Evolutionary conservation across 1,140 invertebrate species (phyloP).

Genomic region (Aporrectodea caliginosa): DNA sequence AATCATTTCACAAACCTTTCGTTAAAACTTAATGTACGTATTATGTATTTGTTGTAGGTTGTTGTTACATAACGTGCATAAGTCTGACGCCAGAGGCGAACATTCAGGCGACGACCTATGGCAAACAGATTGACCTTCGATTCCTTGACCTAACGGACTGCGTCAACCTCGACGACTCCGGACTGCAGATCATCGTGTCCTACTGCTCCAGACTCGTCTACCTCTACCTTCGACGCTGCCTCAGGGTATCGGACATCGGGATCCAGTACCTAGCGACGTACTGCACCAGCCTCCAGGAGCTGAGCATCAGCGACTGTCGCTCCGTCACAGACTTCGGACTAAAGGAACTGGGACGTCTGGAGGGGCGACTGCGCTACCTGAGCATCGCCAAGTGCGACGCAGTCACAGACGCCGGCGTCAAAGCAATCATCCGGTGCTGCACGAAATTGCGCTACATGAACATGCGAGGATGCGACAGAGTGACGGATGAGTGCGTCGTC

Average conservation of each 20-base stretch:
- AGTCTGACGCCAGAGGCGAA: constrained; percentile 63
- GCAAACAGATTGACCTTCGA: constrained; percentile 53
- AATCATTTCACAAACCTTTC: too few relatives aligned
- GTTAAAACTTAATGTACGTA: constrained; percentile 3
- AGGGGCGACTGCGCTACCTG: constrained; percentile 74
- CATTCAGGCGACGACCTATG: constrained; percentile 58
- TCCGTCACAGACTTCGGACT: constrained; percentile 86
- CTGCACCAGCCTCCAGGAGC: constrained; percentile 73
- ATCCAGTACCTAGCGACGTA: constrained; percentile 72
- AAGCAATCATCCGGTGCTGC: constrained; percentile 81
- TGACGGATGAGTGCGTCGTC: constrained; percentile 82
- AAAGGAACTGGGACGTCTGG: constrained; percentile 81
- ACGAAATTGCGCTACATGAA: constrained; percentile 86
- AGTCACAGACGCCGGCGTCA: constrained; percentile 85
- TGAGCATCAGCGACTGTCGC: constrained; percentile 84
- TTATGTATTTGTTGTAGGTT: constrained; percentile 58
- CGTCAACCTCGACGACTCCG: constrained; percentile 72
- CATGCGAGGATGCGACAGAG: constrained; percentile 81
- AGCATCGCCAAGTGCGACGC: constrained; percentile 85
- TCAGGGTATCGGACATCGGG: constrained; percentile 53
- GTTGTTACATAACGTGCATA: constrained; percentile 67
- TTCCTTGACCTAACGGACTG: constrained; percentile 74
- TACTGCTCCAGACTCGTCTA: constrained; percentile 81
- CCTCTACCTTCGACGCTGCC: constrained; percentile 81
- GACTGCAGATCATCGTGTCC: constrained; percentile 73